These are phyloP conservation scores for Oenanthe oenanthe DNA, from an alignment of 2,113 vertebrate species.

Conservation along the genomic window DNA sequence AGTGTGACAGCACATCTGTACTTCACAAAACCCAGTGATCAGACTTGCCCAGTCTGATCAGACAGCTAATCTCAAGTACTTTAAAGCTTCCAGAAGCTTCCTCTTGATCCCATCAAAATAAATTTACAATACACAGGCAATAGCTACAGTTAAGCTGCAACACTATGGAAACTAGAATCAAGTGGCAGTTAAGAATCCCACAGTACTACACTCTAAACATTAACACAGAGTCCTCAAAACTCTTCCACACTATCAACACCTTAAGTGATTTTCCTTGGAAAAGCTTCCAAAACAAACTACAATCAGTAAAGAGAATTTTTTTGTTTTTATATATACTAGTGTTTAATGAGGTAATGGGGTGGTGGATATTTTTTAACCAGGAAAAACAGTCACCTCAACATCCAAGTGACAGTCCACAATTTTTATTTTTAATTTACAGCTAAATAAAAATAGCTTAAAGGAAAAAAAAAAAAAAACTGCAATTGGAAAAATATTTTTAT, in stretches of 20 bases:
- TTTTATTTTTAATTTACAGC: neutral
- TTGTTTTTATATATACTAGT: neutral
- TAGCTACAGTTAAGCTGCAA: neutral
- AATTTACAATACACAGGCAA: neutral
- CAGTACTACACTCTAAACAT: neutral
- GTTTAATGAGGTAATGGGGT: neutral
- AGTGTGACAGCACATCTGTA: neutral
- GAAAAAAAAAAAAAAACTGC: neutral
- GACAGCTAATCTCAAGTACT: neutral
- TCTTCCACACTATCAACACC: neutral
- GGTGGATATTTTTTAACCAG: neutral
- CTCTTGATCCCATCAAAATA: neutral
- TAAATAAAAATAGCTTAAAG: neutral
- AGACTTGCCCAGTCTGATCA: neutral
- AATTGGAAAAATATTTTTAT: neutral
- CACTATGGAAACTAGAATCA: neutral
- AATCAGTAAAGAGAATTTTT: neutral
- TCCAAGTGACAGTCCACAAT: neutral
- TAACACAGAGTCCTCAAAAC: neutral
- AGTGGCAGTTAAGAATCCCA: neutral
- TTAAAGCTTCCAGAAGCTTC: neutral
- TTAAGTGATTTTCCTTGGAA: neutral
- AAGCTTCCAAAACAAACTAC: neutral
- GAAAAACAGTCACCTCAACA: neutral
- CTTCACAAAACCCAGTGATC: neutral